Evolutionary conservation across 2,113 vertebrate genomes (phyloP), one percentile per base, ranked within the genome.

Genomic region (Pheucticus melanocephalus): DNA sequence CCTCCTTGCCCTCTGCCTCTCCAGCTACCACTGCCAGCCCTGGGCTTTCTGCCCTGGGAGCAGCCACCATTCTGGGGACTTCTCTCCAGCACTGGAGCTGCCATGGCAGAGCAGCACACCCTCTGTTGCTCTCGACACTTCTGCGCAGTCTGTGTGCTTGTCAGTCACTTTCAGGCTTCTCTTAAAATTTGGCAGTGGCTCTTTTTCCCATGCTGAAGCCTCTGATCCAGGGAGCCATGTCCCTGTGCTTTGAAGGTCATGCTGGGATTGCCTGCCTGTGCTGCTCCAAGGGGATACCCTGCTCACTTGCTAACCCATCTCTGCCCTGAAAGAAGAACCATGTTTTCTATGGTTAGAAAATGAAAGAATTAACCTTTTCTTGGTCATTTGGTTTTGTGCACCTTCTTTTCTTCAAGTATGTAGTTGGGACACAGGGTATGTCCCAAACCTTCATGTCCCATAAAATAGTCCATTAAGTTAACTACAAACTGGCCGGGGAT

Each of bases 121-220:
- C 30, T 5, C 47, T 18, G 31, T 66, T 73, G 54, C 50, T 50
- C 56, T 44, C 1, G 0, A 12, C 15, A 2, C 42, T 23, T 75
- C 1, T 3, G 56, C 66, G 60, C 5, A 18, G n/a, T n/a, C 66
- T 31, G 6, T 15, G 8, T 1, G 0, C 45, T 48, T 61, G 42
- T 57, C 45, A 65, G 82, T 18, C 24, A 2, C 50, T 70, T 71
- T 59, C 57, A 79, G 73, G 15, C 61, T 82, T 44, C 78, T 80
- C 33, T 72, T 31, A 50, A 69, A 70, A 35, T 63, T 31, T 73
- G 33, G 33, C 68, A 73, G 71, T 11, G 28, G 18, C 71, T 83
- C 51, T 45, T 82, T 56, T 51, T 50, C 51, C 60, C 19, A 17
- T 2, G 1, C 40, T 77, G 79, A 69, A 79, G 40, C 23, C 33